A percentile compares a stretch with the other conserved stretches of the same genome.
These are phyloP conservation scores for Alloscopus bannaensis DNA, from an alignment of 2,888 invertebrate genomes.

Conservation along the genomic window DNA sequence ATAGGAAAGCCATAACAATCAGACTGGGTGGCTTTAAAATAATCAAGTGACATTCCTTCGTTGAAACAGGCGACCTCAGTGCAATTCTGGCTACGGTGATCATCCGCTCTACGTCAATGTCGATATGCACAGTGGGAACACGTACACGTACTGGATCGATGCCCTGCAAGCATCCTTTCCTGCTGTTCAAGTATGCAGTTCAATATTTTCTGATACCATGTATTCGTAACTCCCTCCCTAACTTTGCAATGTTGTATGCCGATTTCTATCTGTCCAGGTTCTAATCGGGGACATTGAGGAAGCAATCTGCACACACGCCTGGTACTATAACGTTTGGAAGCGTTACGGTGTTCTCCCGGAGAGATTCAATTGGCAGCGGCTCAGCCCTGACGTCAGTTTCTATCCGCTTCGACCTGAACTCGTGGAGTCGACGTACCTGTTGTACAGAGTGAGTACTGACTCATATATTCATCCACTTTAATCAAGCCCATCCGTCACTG, in stretches of 20 bases:
- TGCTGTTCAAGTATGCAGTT: constrained; percentile 75
- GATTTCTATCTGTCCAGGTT: constrained; percentile 74
- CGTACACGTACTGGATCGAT: constrained; percentile 81
- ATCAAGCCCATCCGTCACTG: too few species aligned
- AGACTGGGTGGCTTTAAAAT: neutral
- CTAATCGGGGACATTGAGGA: constrained; percentile 81
- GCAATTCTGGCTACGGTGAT: constrained; percentile 79
- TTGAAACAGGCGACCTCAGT: constrained; percentile 76
- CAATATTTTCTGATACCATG: neutral
- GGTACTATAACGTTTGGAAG: constrained; percentile 81
- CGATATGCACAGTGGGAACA: constrained; percentile 80
- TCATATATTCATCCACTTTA: neutral
- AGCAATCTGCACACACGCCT: constrained; percentile 81
- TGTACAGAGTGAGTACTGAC: constrained; percentile 75
- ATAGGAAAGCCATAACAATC: neutral
- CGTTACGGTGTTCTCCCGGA: constrained; percentile 79
- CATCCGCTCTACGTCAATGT: constrained; percentile 81
- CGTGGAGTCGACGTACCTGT: constrained; percentile 80
- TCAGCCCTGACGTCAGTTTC: constrained; percentile 79
- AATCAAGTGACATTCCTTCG: neutral
- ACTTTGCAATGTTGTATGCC: neutral
- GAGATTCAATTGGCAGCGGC: constrained; percentile 77
- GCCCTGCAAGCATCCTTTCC: constrained; percentile 78
- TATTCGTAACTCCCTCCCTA: neutral
- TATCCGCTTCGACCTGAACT: constrained; percentile 82